Base-by-base conservation (phyloP, 2,113 vertebrate species). In the Nanger granti region DNA sequence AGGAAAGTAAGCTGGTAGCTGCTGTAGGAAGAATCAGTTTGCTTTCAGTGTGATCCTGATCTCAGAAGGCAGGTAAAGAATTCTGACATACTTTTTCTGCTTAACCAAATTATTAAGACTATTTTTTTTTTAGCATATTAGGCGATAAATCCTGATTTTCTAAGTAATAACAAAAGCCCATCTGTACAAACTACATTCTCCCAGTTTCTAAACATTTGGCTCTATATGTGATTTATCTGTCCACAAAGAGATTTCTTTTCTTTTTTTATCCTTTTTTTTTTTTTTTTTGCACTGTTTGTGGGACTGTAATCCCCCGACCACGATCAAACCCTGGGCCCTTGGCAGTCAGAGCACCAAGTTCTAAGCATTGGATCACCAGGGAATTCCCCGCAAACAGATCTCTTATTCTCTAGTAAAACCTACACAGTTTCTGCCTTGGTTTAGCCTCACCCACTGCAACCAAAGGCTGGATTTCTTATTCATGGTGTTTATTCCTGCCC, bases 391-490 rank as follows among this genome's bases (percentile, higher is more conserved):
- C 44, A 59, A 94, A 89, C 55, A 73, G 44, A 52, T 22, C 29
- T 79, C 37, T 54, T 93, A 22, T 84, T 93, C 80, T 88, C 31
- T 2, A 2, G 26, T 60, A 10, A 1, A 52, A 44, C 34, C 55
- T 87, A 8, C 13, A 28, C 4, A 7, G 83, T 57, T 87, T 69
- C 47, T 60, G 57, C 62, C 7, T 69, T 69, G 41, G 26, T 85
- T 84, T 92, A 52, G 55, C 47, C 80, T 95, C 83, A 54, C 14
- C 26, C 55, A 47, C 31, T 4, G 54, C 31, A 62, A 60, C 54
- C 73, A 66, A 88, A 31, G n/a, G 52, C 94, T 83, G 54, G 29
- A 66, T 88, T 96, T 92, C 85, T 94, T 79, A 91, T 57, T 91
- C 49, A 26, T 2, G 5, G 52, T 37, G 31, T 82, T 83, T 95